Base-by-base conservation (phyloP, 2,113 vertebrate genomes). In the Catharus fuscescens region DNA sequence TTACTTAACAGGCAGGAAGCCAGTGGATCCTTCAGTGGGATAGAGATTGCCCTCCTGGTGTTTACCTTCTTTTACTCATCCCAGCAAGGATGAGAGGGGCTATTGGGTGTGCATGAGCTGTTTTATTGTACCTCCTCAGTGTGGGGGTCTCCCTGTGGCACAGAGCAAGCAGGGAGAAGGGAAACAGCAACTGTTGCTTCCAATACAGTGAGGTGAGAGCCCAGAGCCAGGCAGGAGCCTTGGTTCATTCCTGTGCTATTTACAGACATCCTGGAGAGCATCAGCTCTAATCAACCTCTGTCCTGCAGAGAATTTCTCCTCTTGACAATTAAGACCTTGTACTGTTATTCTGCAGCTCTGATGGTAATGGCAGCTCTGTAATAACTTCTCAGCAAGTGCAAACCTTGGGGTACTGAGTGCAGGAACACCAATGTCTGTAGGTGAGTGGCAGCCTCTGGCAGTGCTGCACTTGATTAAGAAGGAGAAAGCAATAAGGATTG, bases 331-430 rank as follows among this genome's bases (percentile, higher is more conserved):
- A 86, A 83, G 59, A 25, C 47, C 32, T 77, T 25, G 64, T 42
- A 20, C 59, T 67, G 60, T 86, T 84, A 44, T 28, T 90, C 64
- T 64, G 83, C 57, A 42, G 87, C 54, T 82, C 84, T 90, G 92
- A 88, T 93, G 93, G 47, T 92, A 44, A 94, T 88, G 88, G 79
- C 90, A 84, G 61, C 60, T 56, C 78, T 88, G 34, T 45, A 42
- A 62, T 44, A 65, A 15, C 45, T 70, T 65, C 90, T 82, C 93
- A 91, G 88, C 59, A 56, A 59, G 74, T 28, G 47, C 71, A 65
- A 18, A 62, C 88, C 67, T 53, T 6, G 1, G 72, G 82, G 76
- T 25, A 3, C 70, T 9, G 26, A 93, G 82, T 31, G 34, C 54
- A 38, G 74, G 42, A 61, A 31, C 10, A 74, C 48, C 26, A 28